Evolutionary conservation across 1,140 invertebrate genomes (phyloP), one percentile per base, ranked within the genome.

Genomic region (Homalodisca vitripennis): DNA sequence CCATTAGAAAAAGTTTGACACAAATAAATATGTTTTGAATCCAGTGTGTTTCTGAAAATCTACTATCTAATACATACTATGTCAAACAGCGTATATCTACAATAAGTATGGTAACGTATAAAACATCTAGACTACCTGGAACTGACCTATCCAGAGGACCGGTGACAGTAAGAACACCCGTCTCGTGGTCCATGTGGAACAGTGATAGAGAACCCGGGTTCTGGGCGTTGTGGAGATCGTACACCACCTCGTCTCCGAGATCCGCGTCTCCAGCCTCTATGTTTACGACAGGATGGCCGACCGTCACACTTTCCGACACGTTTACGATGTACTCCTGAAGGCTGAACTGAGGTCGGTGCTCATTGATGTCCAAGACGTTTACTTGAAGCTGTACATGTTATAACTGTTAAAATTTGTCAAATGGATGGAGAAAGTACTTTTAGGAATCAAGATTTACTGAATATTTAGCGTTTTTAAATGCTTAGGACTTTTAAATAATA

Each of bases 331-430:
- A 93, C 3, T 84, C 75, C 31, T 78, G 78, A 71, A 89, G 84
- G 0, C 84, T 83, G 79, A 94, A 94, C 73, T 87, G 80, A 1
- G 92, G 92, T n/a, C 89, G 84, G 73, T 90, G 88, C 75, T 93
- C 92, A 79, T 93, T 92, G 10, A 89, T 89, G 78, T 93, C 91
- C 67, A 92, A 85, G 3, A 93, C 90, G 26, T 84, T 86, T 31
- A 93, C 84, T 73, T 87, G 83, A 22, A 92, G 78, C 81, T 85
- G 74, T 30, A 74, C 70, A 71, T 66, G 68, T 68, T 30, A 31
- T 24, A 46, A 2, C 62, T 31, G 3, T 64, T 31, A 32, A 10
- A 29, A n/a, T 10, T 57, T 13, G 13, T 51, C 17, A 10, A 51
- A 66, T 10, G 3, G 22, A 66, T 57, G 41, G 34, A 17, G 34